Evolutionary conservation across 37 sponge, comb jelly and placozoan species (phyloP), one percentile per base, ranked within the genome.

Genomic region (Halichondria panicea): DNA sequence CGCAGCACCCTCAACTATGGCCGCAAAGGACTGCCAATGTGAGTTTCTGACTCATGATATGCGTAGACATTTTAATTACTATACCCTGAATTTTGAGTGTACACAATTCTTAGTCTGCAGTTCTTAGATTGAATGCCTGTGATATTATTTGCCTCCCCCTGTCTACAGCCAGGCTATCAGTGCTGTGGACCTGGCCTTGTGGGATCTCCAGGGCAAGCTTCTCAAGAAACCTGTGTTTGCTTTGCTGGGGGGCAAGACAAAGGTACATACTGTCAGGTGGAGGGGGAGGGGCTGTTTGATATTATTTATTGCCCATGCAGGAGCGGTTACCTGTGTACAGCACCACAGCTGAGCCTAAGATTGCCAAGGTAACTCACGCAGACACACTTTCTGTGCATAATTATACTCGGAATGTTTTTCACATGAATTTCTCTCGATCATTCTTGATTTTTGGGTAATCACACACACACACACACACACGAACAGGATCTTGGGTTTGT

Each of bases 181-280:
- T 85, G 94, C 94, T 43, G 94, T 93, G 63, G 94, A 93, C 66
- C 63, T 93, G 42, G 94, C 94, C n/a, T 57, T 93, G 41, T 93
- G 94, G 94, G 94, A 93, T 40, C 75, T 93, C 21, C 89, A 89
- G 42, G 94, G 94, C 11, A 89, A 93, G 44, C 72, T 93, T 56
- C 72, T 76, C 36, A 75, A 85, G 22, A 70, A 89, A 61, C 94
- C 94, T 36, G 94, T 93, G 18, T 93, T 85, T 44, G 66, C 81
- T 31, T 71, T 93, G 9, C 89, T 93, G 40, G 94, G 94, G 50
- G 94, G 94, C 22, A 85, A 85, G 76, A 93, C 94, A 22, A 93
- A 89, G 75, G 91, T 91, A 63, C 15, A 24, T 28, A 12, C 3
- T 41, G 19, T 13, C 31, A 68, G 28, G 18, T 42, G 5, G 45